phyloP scores from a whole-genome alignment of 1,140 invertebrate genomes.

The Drosophila trapezifrons region DNA sequence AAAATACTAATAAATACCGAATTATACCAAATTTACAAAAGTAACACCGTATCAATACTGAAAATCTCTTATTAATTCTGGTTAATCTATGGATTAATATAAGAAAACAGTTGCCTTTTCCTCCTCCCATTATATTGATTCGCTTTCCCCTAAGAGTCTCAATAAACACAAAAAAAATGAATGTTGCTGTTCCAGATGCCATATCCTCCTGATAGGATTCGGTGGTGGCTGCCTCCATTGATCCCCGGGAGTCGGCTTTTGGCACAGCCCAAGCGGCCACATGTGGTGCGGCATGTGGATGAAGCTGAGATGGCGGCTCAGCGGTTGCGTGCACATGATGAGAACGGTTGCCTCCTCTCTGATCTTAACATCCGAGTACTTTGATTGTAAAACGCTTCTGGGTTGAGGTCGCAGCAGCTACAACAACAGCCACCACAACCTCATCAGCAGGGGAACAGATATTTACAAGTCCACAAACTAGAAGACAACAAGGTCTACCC shows the following conservation, averaged over 20 bases:
- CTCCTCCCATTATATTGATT: not conserved
- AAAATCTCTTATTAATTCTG: not conserved
- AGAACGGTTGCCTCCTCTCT: conserved; percentile 11
- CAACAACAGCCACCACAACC: conserved; percentile 33
- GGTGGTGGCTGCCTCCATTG: not conserved
- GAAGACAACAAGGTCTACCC: conserved; percentile 43
- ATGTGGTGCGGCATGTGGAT: conserved; percentile 43
- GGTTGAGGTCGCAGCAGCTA: conserved; percentile 37
- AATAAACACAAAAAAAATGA: conserved; percentile 7
- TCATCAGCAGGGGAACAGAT: conserved; percentile 50
- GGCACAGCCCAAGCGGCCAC: conserved; percentile 26
- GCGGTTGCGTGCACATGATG: conserved; percentile 46
- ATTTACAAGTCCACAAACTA: conserved; percentile 55
- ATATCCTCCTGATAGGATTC: not conserved
- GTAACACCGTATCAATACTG: too few relatives aligned
- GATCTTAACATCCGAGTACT: not conserved
- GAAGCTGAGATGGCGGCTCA: conserved; percentile 34
- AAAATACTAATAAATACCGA: not conserved
- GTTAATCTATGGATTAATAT: not conserved
- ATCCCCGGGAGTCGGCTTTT: conserved; percentile 9
- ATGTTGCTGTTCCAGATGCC: not conserved
- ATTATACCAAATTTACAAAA: not conserved
- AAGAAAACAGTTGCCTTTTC: too few relatives aligned
- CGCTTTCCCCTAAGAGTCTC: not conserved
- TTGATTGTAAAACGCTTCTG: conserved; percentile 56